phyloP scores from a whole-genome alignment of 2,888 invertebrate genomes.

The Harpalus rubripes region DNA sequence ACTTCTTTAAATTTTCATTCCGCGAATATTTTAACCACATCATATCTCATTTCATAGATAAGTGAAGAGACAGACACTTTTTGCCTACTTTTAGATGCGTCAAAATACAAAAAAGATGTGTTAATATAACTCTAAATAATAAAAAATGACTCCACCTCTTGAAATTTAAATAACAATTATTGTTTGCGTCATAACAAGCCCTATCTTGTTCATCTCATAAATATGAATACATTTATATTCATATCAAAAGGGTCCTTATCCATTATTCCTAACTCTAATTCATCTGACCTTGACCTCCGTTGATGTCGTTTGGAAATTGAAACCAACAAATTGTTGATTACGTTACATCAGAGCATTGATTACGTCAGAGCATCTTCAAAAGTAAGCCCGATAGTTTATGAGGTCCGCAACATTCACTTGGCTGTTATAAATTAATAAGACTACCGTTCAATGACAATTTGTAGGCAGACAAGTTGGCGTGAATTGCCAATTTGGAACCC shows the following conservation, averaged over 20 bases:
- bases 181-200: too few relatives aligned
- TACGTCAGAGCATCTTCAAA: conserved; percentile 26
- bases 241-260: conserved; percentile 25
- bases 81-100: too few relatives aligned
- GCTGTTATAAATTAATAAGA: conserved; percentile 19
- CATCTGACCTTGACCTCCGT: conserved; percentile 18
- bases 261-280: conserved; percentile 9
- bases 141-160: too few relatives aligned
- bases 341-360: conserved; percentile 29
- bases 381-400: neutral
- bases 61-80: too few relatives aligned
- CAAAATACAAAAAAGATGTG: too few relatives aligned
- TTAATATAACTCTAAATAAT: too few relatives aligned
- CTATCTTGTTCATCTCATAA: conserved; percentile 19
- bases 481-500: conserved; percentile 11
- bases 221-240: conserved; percentile 21
- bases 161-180: too few relatives aligned
- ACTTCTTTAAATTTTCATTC: too few relatives aligned
- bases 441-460: conserved; percentile 31
- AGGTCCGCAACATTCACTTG: conserved; percentile 1
- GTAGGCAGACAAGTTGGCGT: conserved; percentile 20
- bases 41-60: too few relatives aligned
- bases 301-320: conserved; percentile 14
- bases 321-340: conserved; percentile 17
- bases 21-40: too few relatives aligned